Evolutionary conservation across 2,797 vertebrate species (phyloP), one percentile per base, ranked within the genome.

Genomic region (Tenualosa thibaudeaui): DNA sequence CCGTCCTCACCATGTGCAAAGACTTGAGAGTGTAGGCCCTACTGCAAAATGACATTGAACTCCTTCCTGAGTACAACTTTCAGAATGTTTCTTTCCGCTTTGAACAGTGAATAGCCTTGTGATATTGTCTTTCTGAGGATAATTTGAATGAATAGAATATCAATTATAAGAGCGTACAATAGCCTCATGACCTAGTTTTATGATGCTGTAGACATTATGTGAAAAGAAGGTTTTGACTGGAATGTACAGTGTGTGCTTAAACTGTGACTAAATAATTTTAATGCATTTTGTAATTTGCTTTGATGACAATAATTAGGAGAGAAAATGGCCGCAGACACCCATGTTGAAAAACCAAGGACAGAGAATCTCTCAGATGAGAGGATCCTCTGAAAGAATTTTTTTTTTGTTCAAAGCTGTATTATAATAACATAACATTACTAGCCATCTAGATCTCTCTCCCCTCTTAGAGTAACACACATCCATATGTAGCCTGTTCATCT

Each of bases 1-100:
- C 82, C 49, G 60, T 46, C 54, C 68, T 60, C 58, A 85, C 82
- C 85, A 85, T 83, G 15, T 82, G 40, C 68, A 75, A 75, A 24
- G 58, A 81, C 71, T 84, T 86, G 51, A 50, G 81, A 85, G 82
- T 71, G 15, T 15, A 53, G 46, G 46, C 51, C 8, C 83, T 84
- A 49, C 78, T 62, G 60, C 37, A 82, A 37, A 46, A 85, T 85
- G 26, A 56, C 53, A 75, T 75, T 75, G 68, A 75, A 75, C 68
- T 71, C 65, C 65, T 75, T 40, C 31, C 68, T 43, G 15, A 37
- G 58, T 43, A 81, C 37, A 46, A 58, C 49, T 75, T 53, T 50
- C n/a, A 40, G 15, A 46, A 68, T 19, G 81, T 46, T 19, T 65
- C 26, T 56, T 81, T 81, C 13, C 43, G 56, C 58, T 81, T 43